Conservation (phyloP, 2,113 vertebrate species). For the Ptilorrhoa leucosticta region DNA sequence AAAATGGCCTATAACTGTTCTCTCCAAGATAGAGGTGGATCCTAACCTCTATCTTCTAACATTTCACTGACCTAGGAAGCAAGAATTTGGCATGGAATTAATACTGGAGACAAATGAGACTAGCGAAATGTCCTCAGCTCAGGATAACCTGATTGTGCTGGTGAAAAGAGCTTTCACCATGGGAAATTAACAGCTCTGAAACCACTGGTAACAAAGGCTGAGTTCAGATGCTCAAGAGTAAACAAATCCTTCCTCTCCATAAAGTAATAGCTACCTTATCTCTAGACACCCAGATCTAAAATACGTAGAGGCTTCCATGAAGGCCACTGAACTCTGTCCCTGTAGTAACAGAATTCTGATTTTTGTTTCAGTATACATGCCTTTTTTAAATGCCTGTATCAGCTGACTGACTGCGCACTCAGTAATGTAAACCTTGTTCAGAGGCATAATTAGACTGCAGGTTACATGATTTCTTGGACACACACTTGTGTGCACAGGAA, state of each 20-base stretch:
- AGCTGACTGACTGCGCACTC: background rate
- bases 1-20: background rate
- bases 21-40: background rate
- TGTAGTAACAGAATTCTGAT: background rate
- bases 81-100: background rate
- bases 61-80: background rate
- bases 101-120: background rate
- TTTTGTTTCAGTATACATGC: background rate
- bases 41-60: background rate
- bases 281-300: background rate
- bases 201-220: background rate
- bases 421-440: background rate
- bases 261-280: background rate
- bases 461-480: background rate
- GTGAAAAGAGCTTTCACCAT: background rate
- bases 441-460: background rate
- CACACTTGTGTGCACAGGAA: background rate
- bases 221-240: background rate
- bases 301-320: background rate
- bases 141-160: background rate
- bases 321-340: background rate
- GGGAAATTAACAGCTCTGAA: constrained; percentile 8
- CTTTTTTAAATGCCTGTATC: background rate
- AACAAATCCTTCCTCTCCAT: background rate
- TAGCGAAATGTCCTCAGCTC: background rate